These are phyloP conservation scores for Thecophora atra DNA, from an alignment of 2,888 invertebrate species.

Conservation along the genomic window DNA sequence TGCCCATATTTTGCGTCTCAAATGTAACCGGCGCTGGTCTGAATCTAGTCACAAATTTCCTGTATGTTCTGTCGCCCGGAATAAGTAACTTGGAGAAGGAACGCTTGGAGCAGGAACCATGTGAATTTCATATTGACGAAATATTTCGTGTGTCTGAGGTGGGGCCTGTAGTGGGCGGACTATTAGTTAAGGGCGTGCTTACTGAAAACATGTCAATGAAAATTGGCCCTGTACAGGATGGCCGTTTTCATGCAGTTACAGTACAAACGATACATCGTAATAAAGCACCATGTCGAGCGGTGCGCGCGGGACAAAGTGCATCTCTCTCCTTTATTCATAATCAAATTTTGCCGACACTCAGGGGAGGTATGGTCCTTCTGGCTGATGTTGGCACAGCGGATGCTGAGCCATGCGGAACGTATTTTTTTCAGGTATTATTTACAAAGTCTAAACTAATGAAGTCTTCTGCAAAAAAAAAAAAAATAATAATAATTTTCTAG, in stretches of 20 bases:
- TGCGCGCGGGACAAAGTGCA: conserved; percentile 90
- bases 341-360: conserved; percentile 68
- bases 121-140: conserved; percentile 94
- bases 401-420: conserved; percentile 70
- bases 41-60: conserved; percentile 83
- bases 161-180: conserved; percentile 85
- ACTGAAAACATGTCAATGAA: conserved; percentile 83
- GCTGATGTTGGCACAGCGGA: conserved; percentile 65
- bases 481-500: conserved; percentile 67
- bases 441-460: neutral
- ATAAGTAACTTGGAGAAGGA: conserved; percentile 74
- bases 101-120: conserved; percentile 76
- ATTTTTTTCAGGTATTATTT: conserved; percentile 71
- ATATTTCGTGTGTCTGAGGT: conserved; percentile 86
- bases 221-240: conserved; percentile 80
- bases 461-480: conserved; percentile 47
- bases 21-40: conserved; percentile 89
- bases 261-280: conserved; percentile 90
- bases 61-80: conserved; percentile 82
- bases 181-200: conserved; percentile 85
- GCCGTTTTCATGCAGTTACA: conserved; percentile 78
- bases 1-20: conserved; percentile 88
- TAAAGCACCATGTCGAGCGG: conserved; percentile 87
- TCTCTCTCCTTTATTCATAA: conserved; percentile 73
- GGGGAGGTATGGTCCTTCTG: conserved; percentile 88